A percentile compares a stretch with the other conserved stretches of the same genome.
phyloP scores from a whole-genome alignment of 2,113 vertebrate species.

The Lepidothrix coronata region DNA sequence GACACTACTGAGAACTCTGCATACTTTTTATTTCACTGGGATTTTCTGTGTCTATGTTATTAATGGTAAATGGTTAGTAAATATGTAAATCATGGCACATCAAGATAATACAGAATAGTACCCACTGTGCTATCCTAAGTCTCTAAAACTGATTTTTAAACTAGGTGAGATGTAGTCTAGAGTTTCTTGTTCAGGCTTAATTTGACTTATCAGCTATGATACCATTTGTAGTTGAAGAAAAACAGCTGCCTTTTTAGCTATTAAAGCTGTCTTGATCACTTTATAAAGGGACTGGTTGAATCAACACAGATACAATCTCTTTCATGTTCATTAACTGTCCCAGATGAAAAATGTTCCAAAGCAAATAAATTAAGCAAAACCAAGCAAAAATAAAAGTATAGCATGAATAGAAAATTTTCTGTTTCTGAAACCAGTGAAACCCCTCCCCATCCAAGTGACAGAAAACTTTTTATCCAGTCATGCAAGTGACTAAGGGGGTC shows the following conservation, averaged over 20 bases:
- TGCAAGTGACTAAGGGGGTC: neutral
- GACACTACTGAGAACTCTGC: neutral
- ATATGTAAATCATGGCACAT: constrained; percentile 45
- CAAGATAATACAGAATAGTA: constrained; percentile 34
- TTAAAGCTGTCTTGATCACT: constrained; percentile 52
- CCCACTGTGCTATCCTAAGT: constrained; percentile 45
- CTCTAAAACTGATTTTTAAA: constrained; percentile 60
- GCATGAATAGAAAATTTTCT: neutral
- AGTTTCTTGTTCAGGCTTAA: constrained; percentile 66
- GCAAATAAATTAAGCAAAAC: constrained; percentile 28
- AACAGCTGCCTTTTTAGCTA: constrained; percentile 49
- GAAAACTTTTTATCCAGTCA: neutral
- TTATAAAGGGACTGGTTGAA: constrained; percentile 34
- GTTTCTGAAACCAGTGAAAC: neutral
- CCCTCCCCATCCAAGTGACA: neutral
- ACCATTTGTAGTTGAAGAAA: constrained; percentile 58
- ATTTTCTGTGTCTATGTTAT: constrained; percentile 28
- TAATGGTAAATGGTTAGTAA: constrained; percentile 37
- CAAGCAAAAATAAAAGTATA: neutral
- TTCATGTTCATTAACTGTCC: constrained; percentile 35
- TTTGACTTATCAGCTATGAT: constrained; percentile 63
- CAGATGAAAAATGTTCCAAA: constrained; percentile 30
- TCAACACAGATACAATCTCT: constrained; percentile 49
- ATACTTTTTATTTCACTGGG: neutral
- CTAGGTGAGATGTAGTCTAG: constrained; percentile 50